Evolutionary conservation across 2,888 invertebrate species (phyloP).

Genomic region (Phytoseiulus persimilis): DNA sequence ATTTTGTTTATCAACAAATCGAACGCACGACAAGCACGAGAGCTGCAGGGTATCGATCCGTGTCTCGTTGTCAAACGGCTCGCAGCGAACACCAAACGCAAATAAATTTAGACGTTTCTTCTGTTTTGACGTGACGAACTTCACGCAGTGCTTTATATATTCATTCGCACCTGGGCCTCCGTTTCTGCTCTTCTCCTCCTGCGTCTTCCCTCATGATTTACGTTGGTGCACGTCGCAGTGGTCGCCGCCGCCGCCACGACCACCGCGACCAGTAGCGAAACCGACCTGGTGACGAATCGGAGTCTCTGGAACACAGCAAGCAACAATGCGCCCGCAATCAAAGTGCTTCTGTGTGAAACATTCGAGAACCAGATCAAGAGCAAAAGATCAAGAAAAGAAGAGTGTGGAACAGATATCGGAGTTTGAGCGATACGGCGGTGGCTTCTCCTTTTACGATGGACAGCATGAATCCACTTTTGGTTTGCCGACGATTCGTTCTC

Average conservation of each 20-base stretch:
- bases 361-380: neutral
- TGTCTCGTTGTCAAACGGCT: neutral
- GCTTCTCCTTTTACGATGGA: neutral
- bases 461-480: neutral
- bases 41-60: neutral
- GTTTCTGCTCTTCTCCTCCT: neutral
- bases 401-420: neutral
- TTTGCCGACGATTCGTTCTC: neutral
- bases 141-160: neutral
- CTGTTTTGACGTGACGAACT: neutral
- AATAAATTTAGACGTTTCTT: neutral
- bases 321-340: neutral
- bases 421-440: neutral
- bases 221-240: neutral
- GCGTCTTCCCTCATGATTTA: neutral
- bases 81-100: neutral
- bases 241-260: neutral
- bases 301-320: neutral
- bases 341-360: neutral
- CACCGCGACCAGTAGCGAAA: neutral
- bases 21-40: neutral
- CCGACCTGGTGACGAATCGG: neutral
- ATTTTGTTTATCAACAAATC: neutral
- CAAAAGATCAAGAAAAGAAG: neutral
- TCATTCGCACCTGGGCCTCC: neutral